Evolutionary conservation across 2,888 invertebrate species (phyloP).

Genomic region (Agrochola litura): DNA sequence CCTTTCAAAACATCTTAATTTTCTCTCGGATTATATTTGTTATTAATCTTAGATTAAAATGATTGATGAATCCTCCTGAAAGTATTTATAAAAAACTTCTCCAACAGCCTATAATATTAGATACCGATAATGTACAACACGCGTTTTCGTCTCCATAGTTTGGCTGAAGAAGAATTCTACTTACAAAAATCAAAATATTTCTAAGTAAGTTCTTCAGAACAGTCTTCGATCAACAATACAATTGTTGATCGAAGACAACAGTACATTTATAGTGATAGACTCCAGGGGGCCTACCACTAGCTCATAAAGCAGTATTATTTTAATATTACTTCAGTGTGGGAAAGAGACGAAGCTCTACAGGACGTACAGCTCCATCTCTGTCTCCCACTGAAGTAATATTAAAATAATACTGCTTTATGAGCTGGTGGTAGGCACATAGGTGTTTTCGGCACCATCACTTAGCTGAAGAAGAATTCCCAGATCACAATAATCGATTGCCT

Average conservation of each 20-base stretch:
- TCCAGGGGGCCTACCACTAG: no score
- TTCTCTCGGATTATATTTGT: constrained; percentile 11
- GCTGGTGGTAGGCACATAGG: no score
- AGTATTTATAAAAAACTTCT: background rate
- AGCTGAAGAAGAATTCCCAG: background rate
- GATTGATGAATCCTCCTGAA: background rate
- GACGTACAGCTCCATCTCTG: no score
- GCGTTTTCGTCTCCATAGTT: background rate
- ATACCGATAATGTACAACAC: background rate
- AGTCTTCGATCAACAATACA: background rate
- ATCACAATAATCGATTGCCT: background rate
- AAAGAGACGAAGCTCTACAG: no score
- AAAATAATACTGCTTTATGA: no score
- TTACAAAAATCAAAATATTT: background rate
- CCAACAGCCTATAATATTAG: background rate
- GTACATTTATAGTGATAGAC: background rate
- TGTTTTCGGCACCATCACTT: background rate
- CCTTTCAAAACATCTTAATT: constrained; percentile 3
- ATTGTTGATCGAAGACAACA: no score
- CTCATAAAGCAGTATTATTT: no score
- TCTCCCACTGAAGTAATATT: no score
- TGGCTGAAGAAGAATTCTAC: background rate
- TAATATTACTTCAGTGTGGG: no score
- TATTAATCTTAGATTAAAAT: background rate
- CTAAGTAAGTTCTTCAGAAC: background rate